Evolutionary conservation across 2,797 vertebrate genomes (phyloP).

Genomic region (Otolemur crassicaudatus): DNA sequence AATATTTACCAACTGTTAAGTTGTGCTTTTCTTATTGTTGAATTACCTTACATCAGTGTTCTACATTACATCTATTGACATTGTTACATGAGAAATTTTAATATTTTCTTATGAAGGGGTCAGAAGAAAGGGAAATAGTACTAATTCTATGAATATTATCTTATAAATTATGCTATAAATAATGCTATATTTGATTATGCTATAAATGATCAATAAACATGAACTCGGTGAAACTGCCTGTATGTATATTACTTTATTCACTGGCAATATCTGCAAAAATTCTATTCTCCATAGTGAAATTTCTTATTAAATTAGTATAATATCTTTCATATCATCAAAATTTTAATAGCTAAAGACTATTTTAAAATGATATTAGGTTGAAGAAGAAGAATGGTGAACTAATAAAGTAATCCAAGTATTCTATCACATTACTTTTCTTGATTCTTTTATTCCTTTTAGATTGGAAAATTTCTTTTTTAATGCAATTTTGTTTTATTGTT

Average conservation of each 20-base stretch:
- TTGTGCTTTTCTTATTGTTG: background rate
- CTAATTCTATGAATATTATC: background rate
- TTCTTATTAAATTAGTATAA: background rate
- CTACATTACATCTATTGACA: background rate
- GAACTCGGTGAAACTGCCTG: background rate
- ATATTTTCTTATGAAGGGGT: background rate
- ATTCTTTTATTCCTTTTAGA: background rate
- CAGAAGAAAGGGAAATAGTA: background rate
- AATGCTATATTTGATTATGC: background rate
- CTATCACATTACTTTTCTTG: background rate
- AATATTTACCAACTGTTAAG: background rate
- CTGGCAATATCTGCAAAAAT: background rate
- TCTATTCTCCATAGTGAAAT: background rate
- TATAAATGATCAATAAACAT: background rate
- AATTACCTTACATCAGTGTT: conserved; percentile 15
- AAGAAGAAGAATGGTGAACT: background rate
- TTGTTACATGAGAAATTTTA: background rate
- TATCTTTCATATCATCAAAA: background rate
- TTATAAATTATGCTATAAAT: background rate
- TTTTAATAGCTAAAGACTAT: background rate
- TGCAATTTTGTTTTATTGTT: background rate
- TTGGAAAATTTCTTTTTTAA: background rate
- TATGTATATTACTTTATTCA: background rate
- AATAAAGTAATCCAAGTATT: background rate
- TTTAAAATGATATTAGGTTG: background rate